Evolutionary conservation across 2,888 invertebrate species (phyloP), one percentile per base, ranked within the genome.

Genomic region (Leptinotarsa peninsularis): DNA sequence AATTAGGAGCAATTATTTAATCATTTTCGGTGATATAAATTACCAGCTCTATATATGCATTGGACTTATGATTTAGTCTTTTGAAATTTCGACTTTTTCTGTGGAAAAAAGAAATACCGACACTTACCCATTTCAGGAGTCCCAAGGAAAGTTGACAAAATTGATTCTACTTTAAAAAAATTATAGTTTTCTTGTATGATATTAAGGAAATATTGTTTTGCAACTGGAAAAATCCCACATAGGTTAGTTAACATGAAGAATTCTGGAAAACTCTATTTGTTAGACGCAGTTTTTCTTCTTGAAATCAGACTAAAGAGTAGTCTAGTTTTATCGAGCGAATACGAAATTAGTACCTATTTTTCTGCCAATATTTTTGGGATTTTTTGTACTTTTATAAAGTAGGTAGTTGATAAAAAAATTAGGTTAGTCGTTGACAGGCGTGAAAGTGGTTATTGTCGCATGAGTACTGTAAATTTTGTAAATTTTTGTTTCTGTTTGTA

Each of bases 311-410:
- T 76, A 72, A 76, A 79, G 78, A 78, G 77, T 80, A 82, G 76
- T 77, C 75, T 82, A 82, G 80, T 82, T 82, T 83, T 83, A 72
- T 82, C 79, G 79, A 78, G 70, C 71, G 72, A 76, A 80, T 77
- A 81, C 78, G 75, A 76, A 76, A 75, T 63, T 75, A 85, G 85
- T 85, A 85, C 85, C 85, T 87, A 86, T 87, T 87, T 87, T 87
- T 84, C 81, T 81, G 82, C 82, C 82, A 81, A 85, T 86, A 86
- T 86, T 86, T 86, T 86, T 85, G 86, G 86, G 86, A 86, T 84
- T 84, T 70, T 86, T 86, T 86, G 83, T 87, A 87, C 87, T 87
- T 87, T 87, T 87, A 86, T 87, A 87, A 85, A 77, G 52, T 80
- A 75, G 70, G 43, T 23, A 58, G 58, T 74, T 67, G 66, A 71